phyloP scores from a whole-genome alignment of 2,113 vertebrate species.

The Strigops habroptila region DNA sequence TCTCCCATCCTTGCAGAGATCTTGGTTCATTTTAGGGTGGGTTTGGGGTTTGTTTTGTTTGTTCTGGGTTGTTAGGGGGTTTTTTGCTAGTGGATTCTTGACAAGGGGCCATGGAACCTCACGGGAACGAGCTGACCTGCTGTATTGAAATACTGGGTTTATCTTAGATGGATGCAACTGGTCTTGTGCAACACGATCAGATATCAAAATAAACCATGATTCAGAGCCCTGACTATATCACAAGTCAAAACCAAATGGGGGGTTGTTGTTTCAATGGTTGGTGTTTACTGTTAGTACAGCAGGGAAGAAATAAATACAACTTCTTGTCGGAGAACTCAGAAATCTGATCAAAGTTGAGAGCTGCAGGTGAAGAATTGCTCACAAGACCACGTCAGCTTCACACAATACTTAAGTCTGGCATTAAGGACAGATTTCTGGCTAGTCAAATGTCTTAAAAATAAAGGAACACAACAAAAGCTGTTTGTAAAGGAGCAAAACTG shows the following conservation, averaged over 20 bases:
- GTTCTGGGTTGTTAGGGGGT: accelerated
- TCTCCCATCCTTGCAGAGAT: background rate
- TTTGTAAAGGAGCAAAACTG: background rate
- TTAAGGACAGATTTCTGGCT: background rate
- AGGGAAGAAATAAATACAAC: background rate
- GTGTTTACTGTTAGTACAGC: background rate
- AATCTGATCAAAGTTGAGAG: accelerated
- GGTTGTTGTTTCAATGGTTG: background rate
- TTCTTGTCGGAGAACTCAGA: background rate
- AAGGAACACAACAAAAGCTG: background rate
- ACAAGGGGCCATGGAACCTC: background rate
- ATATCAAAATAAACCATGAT: background rate
- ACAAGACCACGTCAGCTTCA: background rate
- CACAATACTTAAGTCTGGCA: background rate
- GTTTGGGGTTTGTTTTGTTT: background rate
- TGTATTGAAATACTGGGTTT: background rate
- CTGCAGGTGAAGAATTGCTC: background rate
- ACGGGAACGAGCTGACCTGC: background rate
- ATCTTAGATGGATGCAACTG: background rate
- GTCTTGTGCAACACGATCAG: background rate
- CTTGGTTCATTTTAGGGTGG: accelerated
- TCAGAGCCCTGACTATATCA: background rate
- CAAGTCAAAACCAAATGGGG: background rate
- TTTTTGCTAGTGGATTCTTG: background rate
- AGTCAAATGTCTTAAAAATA: background rate